Conservation (phyloP, 1,140 invertebrate genomes). For the Chrysopa pallens region DNA sequence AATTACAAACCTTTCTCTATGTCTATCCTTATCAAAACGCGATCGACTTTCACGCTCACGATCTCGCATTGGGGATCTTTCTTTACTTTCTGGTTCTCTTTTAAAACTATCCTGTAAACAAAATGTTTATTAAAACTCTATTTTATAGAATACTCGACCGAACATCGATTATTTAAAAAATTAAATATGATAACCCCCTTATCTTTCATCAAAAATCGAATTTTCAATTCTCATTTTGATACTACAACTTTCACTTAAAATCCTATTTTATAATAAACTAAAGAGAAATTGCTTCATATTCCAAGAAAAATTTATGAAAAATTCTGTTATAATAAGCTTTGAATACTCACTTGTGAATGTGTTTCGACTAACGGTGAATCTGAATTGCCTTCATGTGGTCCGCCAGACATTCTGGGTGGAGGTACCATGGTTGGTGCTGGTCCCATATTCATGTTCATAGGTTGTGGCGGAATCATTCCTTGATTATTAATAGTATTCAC, state of each 20-base stretch:
- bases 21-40: conserved; percentile 19
- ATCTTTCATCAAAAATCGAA: too few relatives aligned
- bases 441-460: conserved; percentile 21
- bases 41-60: conserved; percentile 25
- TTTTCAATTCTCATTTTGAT: neutral
- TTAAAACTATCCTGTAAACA: conserved; percentile 5
- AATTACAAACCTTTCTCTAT: conserved; percentile 18
- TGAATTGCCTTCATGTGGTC: conserved; percentile 16
- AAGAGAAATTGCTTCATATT: too few relatives aligned
- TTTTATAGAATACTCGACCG: too few relatives aligned
- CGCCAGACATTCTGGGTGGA: conserved; percentile 13
- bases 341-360: conserved; percentile 11
- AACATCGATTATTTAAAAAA: too few relatives aligned
- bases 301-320: neutral
- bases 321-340: neutral
- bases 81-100: conserved; percentile 9
- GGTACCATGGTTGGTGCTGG: conserved; percentile 21
- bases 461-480: conserved; percentile 11
- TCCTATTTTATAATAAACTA: too few relatives aligned
- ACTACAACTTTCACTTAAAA: neutral
- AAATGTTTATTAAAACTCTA: conserved; percentile 21
- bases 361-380: conserved; percentile 11
- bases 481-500: conserved; percentile 4
- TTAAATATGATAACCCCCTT: too few relatives aligned
- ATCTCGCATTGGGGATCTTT: conserved; percentile 8